Evolutionary conservation across 2,888 invertebrate species (phyloP), one percentile per base, ranked within the genome.

Genomic region (Gibbula magus): DNA sequence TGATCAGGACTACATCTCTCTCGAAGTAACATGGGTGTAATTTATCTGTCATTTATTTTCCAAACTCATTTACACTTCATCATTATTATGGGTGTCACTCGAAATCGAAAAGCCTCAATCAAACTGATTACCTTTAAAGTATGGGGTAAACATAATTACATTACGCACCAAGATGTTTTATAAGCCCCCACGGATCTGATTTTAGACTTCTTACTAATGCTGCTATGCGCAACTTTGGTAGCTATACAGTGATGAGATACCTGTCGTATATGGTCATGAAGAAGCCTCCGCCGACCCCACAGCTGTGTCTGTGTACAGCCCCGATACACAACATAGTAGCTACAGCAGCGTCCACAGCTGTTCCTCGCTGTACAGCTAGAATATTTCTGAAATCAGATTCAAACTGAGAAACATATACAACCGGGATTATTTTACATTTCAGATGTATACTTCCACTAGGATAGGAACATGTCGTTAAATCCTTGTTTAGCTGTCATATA

Each of bases 281-380:
- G 83, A 86, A 87, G 29, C 94, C 93, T 92, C 96, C 96, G 90
- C 96, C 96, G 52, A 96, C 93, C 22, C 96, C 95, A 73, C 95
- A 95, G 86, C 95, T 94, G 90, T 96, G 96, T 77, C 96, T 96
- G 84, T 95, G 94, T 29, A 95, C 94, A 52, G 96, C 95, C 61
- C 95, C 95, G 88, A 96, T 94, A 92, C 97, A 97, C 82, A 96
- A 94, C 32, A 96, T 94, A 77, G 95, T 94, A 66, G 95, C 95
- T 80, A 95, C 94, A 53, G 96, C 95, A 79, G 96, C 96, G 94
- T 97, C 96, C 0, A 96, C 94, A 29, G 96, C 95, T 93, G 94
- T 95, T 18, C 96, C 96, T 51, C 95, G 95, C 85, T 94, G 93
- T 85, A 94, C 93, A 91, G 95, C 94, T 86, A 96, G 93, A 88